Base-by-base conservation (phyloP, 2,888 invertebrate species). In the Troides oblongomaculatus region DNA sequence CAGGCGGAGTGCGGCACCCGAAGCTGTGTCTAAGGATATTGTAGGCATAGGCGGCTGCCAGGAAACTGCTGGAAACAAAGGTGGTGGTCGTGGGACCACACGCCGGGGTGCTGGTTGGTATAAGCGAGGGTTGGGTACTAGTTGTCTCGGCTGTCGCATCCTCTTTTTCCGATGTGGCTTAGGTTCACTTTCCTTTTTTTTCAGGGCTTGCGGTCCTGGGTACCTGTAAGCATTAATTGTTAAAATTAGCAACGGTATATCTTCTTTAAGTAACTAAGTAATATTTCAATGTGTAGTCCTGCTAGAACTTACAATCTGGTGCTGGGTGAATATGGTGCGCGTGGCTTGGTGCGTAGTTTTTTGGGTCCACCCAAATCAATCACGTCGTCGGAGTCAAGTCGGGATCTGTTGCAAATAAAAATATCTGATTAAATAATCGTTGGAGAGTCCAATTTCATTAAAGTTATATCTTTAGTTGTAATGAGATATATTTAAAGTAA, bases 301-400 rank as follows among this genome's bases (percentile, higher is more conserved):
- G 53, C 14, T 39, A 18, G 12, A 17, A 39, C 63, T 68, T 53
- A 68, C 68, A 68, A 30, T 53, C 68, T 68, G 39, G 68, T 21
- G 23, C 36, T 68, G 39, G 68, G 68, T n/a, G 50, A 30, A 43
- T 68, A 68, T 4, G 68, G 64, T 1, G 18, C 10, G 30, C 59
- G 68, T 50, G 53, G 53, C 23, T 25, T 58, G 17, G 46, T 4
- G 2, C 68, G 63, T 21, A 50, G 63, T 50, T 36, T 50, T 0
- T 50, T 63, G 1, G 68, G 63, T 10, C 59, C 64, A 12, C 68
- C 68, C 53, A 68, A 25, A 50, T 68, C 68, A 50, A 68, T 68
- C 39, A 68, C 68, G 18, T 63, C 53, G 10, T 30, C 25, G 1
- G 53, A 23, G 12, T 58, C 57, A 23, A 4, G 3, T n/a, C n/a